phyloP scores from a whole-genome alignment of 2,888 invertebrate species.

The Panzeria rudis region DNA sequence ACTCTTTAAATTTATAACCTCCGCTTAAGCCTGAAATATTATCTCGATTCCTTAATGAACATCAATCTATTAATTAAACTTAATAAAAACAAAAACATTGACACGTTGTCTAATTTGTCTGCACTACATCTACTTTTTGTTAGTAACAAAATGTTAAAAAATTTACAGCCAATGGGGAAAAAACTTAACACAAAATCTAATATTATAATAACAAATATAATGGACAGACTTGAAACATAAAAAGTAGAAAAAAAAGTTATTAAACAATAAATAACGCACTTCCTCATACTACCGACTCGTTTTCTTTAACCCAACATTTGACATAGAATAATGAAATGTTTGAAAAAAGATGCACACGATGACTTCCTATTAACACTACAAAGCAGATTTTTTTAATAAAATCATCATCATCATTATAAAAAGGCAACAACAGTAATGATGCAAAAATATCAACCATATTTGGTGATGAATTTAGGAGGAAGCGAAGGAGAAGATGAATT shows the following conservation, averaged over 20 bases:
- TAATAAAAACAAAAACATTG: constrained; percentile 56
- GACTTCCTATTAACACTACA: constrained; percentile 57
- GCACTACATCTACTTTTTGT: constrained; percentile 11
- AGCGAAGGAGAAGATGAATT: constrained; percentile 16
- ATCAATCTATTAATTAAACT: constrained; percentile 63
- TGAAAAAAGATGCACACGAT: constrained; percentile 38
- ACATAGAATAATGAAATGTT: background rate
- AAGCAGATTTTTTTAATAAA: constrained; percentile 60
- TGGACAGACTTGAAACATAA: constrained; percentile 7
- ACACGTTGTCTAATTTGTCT: constrained; percentile 68
- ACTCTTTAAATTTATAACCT: too few relatives aligned
- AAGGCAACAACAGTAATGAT: constrained; percentile 19
- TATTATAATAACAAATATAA: constrained; percentile 52
- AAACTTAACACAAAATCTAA: constrained; percentile 25
- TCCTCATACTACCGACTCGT: constrained; percentile 23
- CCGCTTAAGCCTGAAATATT: background rate
- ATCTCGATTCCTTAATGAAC: constrained; percentile 31
- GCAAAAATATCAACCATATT: background rate
- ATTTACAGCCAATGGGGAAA: constrained; percentile 27
- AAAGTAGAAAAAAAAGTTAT: constrained; percentile 19
- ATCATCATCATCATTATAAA: constrained; percentile 48
- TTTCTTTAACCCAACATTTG: background rate
- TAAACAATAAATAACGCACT: constrained; percentile 61
- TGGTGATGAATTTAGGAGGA: background rate
- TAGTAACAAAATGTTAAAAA: constrained; percentile 48